Percentiles rank a stretch among this genome's conserved stretches.
phyloP scores from a whole-genome alignment of 2,113 vertebrate genomes.

The Diglossa brunneiventris region DNA sequence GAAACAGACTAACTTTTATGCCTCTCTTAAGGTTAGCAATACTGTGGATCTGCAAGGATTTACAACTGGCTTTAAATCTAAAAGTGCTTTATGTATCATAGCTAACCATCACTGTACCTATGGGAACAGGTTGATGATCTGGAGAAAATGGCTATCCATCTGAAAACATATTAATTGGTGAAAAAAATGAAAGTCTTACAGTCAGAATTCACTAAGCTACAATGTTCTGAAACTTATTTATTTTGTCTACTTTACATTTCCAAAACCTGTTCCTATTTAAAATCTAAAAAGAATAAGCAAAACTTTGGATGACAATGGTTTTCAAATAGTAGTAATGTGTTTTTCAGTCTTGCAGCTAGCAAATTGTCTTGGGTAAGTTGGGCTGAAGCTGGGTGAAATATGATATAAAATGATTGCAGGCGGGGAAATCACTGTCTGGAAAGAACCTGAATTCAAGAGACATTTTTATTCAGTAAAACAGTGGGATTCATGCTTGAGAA shows the following conservation, averaged over 20 bases:
- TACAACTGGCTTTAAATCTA: neutral
- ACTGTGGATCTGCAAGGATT: neutral
- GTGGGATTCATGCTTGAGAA: neutral
- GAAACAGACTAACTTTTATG: neutral
- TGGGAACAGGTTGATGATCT: neutral
- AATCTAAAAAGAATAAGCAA: neutral
- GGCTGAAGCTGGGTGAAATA: neutral
- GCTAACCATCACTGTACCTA: neutral
- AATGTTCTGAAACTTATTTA: neutral
- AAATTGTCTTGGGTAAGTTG: neutral
- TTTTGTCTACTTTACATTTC: neutral
- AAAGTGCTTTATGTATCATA: neutral
- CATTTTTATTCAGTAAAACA: neutral
- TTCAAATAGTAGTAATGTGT: neutral
- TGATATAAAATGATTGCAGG: neutral
- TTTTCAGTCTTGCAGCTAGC: neutral
- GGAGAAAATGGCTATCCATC: neutral
- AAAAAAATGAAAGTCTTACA: neutral
- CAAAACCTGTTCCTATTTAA: neutral
- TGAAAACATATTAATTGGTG: neutral
- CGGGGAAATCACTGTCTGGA: neutral
- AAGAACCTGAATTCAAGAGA: neutral
- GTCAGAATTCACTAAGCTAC: neutral
- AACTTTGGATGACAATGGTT: neutral
- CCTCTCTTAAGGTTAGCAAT: neutral